Evolutionary conservation across 2,113 vertebrate species (phyloP), one percentile per base, ranked within the genome.

Genomic region (Reinhardtius hippoglossoides): DNA sequence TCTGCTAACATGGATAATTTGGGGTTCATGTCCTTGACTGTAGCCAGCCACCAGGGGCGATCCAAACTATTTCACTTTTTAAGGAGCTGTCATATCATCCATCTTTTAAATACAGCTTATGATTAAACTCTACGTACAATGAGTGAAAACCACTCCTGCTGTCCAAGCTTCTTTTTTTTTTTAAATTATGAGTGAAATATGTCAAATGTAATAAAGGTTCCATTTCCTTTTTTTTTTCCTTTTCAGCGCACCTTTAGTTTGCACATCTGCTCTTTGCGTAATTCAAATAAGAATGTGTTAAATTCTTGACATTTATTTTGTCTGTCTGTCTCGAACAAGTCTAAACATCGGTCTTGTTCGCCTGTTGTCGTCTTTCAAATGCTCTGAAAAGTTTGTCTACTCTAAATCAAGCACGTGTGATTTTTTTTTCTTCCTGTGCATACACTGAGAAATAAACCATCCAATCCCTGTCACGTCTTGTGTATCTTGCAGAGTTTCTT

Each of bases 371-470:
- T 61, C 60, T 56, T 18, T 67, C 18, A 42, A 70, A 82, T 67
- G 56, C 52, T 73, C 75, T 69, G 63, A 66, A 56, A 67, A 40
- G 5, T 78, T 40, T 73, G 66, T 78, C 46, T 56, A 23, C 54
- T 67, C 27, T 52, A 57, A 64, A 78, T 69, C 4, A 52, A 69
- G 54, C 75, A 74, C 67, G 46, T 55, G 9, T 40, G 24, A 80
- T 78, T 82, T 87, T n/a, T n/a, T n/a, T n/a, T n/a, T n/a, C n/a
- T n/a, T 57, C 54, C 64, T 59, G 13, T 71, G 61, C 63, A 20
- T 61, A 87, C 71, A 82, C 76, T 79, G 68, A 73, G 50, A 81
- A 87, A 83, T 72, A 71, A 83, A 86, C 60, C 10, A 69, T 79
- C 54, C 18, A 75, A 87, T 71, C 21, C 35, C 52, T 18, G 10